Conservation (phyloP, 2,888 invertebrate species). For the Cryptocephalus primarius region DNA sequence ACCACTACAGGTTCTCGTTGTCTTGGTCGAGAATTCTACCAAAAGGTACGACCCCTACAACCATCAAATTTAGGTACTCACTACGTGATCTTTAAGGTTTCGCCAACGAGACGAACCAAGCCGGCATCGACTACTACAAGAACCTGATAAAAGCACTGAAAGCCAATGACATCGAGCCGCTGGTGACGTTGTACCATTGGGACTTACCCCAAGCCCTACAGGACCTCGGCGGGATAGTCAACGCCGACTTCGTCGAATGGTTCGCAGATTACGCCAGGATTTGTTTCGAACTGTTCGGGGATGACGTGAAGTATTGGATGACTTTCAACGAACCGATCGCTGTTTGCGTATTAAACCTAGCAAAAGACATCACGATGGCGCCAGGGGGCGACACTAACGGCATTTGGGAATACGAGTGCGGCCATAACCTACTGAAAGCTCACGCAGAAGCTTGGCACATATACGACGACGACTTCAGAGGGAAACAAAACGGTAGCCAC, state of each 20-base stretch:
- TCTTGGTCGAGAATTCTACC: neutral
- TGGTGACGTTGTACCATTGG: conserved; percentile 50
- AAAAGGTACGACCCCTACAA: neutral
- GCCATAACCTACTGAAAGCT: conserved; percentile 50
- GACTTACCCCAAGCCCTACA: conserved; percentile 15
- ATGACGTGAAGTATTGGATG: conserved; percentile 39
- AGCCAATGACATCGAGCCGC: conserved; percentile 39
- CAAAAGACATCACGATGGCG: neutral
- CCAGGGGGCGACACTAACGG: conserved; percentile 26
- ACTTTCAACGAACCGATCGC: conserved; percentile 42
- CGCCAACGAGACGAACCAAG: conserved; percentile 36
- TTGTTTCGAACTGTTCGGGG: conserved; percentile 36
- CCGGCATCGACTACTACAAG: conserved; percentile 20
- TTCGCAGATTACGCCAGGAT: conserved; percentile 46
- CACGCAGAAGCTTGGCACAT: conserved; percentile 53
- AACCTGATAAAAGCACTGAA: conserved; percentile 39
- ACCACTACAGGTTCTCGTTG: neutral
- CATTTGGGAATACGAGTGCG: conserved; percentile 48
- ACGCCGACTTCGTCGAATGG: conserved; percentile 45
- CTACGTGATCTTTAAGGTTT: conserved; percentile 2
- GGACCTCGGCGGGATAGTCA: conserved; percentile 53
- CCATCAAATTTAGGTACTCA: neutral
- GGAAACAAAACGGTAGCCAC: conserved; percentile 34
- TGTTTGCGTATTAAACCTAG: conserved; percentile 12
- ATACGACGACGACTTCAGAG: conserved; percentile 45